Evolutionary conservation across 2,797 vertebrate genomes (phyloP), one percentile per base, ranked within the genome.

Genomic region (Leuciscus waleckii): DNA sequence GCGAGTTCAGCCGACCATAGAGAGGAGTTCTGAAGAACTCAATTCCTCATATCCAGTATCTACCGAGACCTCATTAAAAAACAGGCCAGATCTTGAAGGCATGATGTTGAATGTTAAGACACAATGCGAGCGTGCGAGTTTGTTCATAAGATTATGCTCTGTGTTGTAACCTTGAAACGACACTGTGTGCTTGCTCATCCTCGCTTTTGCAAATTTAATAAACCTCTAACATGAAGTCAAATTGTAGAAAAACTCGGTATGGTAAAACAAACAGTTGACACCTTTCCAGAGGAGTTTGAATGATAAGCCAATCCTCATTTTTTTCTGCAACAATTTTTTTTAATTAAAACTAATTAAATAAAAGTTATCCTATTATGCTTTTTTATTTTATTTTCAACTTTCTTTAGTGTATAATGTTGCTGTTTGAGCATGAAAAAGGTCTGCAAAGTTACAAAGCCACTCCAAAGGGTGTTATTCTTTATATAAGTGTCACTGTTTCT

Each of bases 11-110:
- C 73, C 70, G 84, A 88, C 61, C 84, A 73, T 86, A 51, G 68
- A 82, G 71, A 85, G 32, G 67, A 88, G 84, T 84, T 82, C 83
- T 76, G 58, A 74, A 78, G 85, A 81, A 74, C 77, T 61, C 56
- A 69, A 77, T 77, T 67, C 82, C 63, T 54, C 46, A 37, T 19
- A 83, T 63, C 67, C 77, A 54, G n/a, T 61, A 90, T 90, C 83
- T 88, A 84, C 77, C 19, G 85, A 88, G 87, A 87, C 79, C 87
- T 90, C 85, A 88, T 87, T 88, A 88, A 87, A 88, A 85, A 88
- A 81, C 68, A 65, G 69, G 54, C 74, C 75, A 58, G 79, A 82
- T 79, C 81, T 87, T 73, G 37, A 77, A 86, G 86, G 78, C 75
- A 80, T 61, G 73, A 87, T 73, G 63, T 61, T 73, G 83, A 85